These are phyloP conservation scores for Hypsopygia costalis DNA, from an alignment of 2,888 invertebrate species.

Conservation along the genomic window DNA sequence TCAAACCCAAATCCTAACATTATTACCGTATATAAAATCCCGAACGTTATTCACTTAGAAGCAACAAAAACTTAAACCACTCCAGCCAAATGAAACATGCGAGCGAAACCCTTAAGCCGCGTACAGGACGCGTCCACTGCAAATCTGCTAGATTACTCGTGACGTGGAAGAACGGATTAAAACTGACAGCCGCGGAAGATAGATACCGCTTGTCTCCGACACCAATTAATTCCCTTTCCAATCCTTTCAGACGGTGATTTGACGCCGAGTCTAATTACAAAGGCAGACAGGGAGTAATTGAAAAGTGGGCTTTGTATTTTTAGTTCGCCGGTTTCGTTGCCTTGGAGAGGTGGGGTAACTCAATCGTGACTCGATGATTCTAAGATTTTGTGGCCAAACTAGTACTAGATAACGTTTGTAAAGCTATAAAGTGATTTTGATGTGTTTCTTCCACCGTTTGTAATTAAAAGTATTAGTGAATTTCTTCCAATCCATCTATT, in stretches of 20 bases:
- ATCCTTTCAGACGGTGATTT: not conserved
- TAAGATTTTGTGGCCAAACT: not conserved
- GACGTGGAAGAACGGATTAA: not conserved
- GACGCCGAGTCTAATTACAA: not conserved
- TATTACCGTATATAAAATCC: not conserved
- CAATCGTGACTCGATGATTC: not conserved
- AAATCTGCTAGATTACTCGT: not conserved
- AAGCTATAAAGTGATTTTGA: too few relatives aligned
- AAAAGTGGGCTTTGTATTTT: not conserved
- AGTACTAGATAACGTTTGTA: too few relatives aligned
- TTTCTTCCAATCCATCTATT: too few relatives aligned
- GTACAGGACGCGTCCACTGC: not conserved
- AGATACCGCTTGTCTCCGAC: not conserved
- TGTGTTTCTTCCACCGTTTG: too few relatives aligned
- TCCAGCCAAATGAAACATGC: not conserved
- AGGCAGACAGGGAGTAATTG: not conserved
- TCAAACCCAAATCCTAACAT: not conserved
- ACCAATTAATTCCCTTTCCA: not conserved
- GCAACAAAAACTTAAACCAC: not conserved
- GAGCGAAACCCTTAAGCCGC: not conserved
- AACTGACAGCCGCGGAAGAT: not conserved
- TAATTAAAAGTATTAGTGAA: too few relatives aligned
- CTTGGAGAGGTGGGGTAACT: not conserved
- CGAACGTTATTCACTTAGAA: not conserved
- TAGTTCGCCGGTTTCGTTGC: not conserved